phyloP scores from a whole-genome alignment of 1,140 invertebrate genomes.

The Drosophila pectinifera region DNA sequence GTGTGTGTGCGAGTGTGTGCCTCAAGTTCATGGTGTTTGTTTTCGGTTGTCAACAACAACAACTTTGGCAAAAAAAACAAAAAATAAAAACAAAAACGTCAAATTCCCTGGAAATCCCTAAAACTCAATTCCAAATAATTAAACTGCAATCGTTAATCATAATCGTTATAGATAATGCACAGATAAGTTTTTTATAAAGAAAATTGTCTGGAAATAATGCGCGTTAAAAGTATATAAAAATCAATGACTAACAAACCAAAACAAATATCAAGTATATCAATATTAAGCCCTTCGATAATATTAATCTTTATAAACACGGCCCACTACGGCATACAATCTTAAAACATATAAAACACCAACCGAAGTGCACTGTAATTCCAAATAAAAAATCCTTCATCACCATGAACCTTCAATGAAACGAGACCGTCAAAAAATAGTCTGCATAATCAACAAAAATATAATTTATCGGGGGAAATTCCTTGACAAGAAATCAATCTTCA shows the following conservation, averaged over 20 bases:
- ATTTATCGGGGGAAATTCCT: conserved; percentile 1
- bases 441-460: not conserved
- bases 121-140: not conserved
- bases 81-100: conserved; percentile 15
- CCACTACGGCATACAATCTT: no score
- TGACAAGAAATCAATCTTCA: conserved; percentile 19
- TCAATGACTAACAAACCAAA: not conserved
- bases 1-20: conserved; percentile 21
- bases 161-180: not conserved
- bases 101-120: conserved; percentile 1
- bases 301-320: not conserved
- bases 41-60: conserved; percentile 72
- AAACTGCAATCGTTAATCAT: not conserved
- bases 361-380: not conserved
- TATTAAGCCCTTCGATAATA: no score
- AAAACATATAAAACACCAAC: not conserved
- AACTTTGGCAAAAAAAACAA: conserved; percentile 42
- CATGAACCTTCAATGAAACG: not conserved
- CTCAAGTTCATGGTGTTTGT: conserved; percentile 73
- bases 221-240: no score
- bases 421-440: not conserved
- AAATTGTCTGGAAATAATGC: no score
- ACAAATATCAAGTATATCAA: not conserved
- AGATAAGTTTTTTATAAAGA: not conserved
- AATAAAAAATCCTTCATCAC: not conserved